A percentile compares a stretch with the other conserved stretches of the same genome.
Evolutionary conservation across 53 echinoderm and acorn worm species (phyloP).

Genomic region (Zoroaster sp.): DNA sequence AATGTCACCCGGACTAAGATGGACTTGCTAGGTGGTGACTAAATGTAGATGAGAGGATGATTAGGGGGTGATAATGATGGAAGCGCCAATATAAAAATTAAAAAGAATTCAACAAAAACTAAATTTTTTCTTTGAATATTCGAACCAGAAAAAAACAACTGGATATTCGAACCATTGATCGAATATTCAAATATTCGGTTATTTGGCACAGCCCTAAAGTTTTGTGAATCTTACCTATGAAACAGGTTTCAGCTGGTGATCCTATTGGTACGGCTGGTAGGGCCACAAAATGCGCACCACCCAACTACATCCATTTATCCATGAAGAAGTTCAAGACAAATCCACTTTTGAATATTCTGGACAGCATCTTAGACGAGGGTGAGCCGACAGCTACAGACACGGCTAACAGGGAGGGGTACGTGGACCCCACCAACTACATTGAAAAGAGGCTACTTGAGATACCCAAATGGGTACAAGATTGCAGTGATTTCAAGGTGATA

Average conservation of each 20-base stretch:
- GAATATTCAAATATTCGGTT: background rate
- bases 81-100: background rate
- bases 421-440: slow-evolving; percentile 52
- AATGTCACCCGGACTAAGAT: no score
- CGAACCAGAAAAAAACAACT: no score
- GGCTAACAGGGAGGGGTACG: slow-evolving; percentile 44
- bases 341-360: background rate
- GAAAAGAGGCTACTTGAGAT: slow-evolving; percentile 25
- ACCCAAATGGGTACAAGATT: slow-evolving; percentile 39
- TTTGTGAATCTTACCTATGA: background rate
- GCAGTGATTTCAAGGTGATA: slow-evolving; percentile 54
- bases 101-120: no score
- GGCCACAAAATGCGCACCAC: background rate
- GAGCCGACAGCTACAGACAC: slow-evolving; percentile 1
- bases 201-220: background rate
- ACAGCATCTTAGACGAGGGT: slow-evolving; percentile 9
- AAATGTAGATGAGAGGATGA: no score
- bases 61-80: no score
- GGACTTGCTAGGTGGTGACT: no score
- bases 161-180: no score
- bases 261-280: slow-evolving; percentile 5
- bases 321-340: slow-evolving; percentile 20
- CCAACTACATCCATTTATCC: slow-evolving; percentile 45
- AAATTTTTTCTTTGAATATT: no score
- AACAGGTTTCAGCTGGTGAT: slow-evolving; percentile 40